A percentile compares a stretch with the other conserved stretches of the same genome.
Evolutionary conservation across 2,888 invertebrate species (phyloP).

Genomic region (Thalpophila matura): DNA sequence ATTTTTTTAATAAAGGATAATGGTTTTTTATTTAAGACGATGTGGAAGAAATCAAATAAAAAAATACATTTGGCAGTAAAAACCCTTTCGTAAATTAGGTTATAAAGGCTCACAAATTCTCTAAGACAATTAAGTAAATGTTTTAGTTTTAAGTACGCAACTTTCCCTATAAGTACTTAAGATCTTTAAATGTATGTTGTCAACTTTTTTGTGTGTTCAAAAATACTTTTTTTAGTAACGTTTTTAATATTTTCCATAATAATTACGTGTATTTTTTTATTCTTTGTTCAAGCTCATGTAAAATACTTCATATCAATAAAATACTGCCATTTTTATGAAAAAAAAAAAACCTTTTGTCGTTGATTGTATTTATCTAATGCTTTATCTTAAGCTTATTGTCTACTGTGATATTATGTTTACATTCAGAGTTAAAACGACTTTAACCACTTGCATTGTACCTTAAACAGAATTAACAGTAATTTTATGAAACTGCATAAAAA

Average conservation of each 20-base stretch:
- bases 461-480: too few relatives aligned
- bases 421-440: neutral
- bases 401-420: constrained; percentile 11
- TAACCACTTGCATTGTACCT: neutral
- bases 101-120: constrained; percentile 56
- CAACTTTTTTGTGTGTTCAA: neutral
- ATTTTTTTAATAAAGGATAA: too few relatives aligned
- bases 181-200: constrained; percentile 16
- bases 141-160: constrained; percentile 59
- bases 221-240: neutral
- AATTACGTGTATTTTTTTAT: neutral
- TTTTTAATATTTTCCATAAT: neutral
- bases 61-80: constrained; percentile 24
- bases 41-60: neutral
- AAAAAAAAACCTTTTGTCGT: constrained; percentile 5
- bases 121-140: constrained; percentile 48
- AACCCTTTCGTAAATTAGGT: constrained; percentile 46
- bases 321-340: constrained; percentile 48
- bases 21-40: constrained; percentile 5
- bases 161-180: constrained; percentile 35
- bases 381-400: constrained; percentile 17
- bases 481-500: too few relatives aligned
- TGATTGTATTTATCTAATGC: constrained; percentile 26
- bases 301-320: constrained; percentile 60
- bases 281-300: constrained; percentile 46